Conservation (phyloP, 2,797 vertebrate genomes). For the Platalea minor region DNA sequence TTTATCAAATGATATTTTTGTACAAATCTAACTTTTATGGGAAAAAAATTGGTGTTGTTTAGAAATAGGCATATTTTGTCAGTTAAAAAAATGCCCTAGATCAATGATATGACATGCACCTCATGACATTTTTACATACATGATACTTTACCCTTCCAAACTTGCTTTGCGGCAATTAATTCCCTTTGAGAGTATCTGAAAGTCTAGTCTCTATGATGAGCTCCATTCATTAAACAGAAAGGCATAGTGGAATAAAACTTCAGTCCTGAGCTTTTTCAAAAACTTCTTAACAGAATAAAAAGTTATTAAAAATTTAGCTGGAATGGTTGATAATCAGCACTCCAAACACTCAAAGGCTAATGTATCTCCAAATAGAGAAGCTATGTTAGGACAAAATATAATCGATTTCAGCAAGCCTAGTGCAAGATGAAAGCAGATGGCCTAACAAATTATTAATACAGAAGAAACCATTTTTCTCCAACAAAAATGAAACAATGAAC, state of each 20-base stretch:
- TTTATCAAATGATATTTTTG: background rate
- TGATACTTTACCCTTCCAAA: background rate
- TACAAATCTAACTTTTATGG: background rate
- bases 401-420: background rate
- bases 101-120: background rate
- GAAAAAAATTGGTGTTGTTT: background rate
- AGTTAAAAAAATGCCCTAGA: background rate
- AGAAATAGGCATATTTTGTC: background rate
- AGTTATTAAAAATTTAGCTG: background rate
- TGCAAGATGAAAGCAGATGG: slow-evolving; percentile 15
- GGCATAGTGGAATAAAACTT: background rate
- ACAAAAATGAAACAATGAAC: background rate
- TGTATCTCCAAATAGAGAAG: background rate
- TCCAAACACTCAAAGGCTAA: background rate
- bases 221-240: background rate
- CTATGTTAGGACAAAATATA: background rate
- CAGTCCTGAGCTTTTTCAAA: background rate
- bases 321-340: background rate
- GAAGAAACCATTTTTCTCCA: slow-evolving; percentile 10
- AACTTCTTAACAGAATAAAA: background rate
- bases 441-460: slow-evolving; percentile 13
- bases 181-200: background rate
- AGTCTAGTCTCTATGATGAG: background rate
- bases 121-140: background rate
- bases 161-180: background rate